Evolutionary conservation across 2,888 invertebrate species (phyloP).

Genomic region (Phania funesta): DNA sequence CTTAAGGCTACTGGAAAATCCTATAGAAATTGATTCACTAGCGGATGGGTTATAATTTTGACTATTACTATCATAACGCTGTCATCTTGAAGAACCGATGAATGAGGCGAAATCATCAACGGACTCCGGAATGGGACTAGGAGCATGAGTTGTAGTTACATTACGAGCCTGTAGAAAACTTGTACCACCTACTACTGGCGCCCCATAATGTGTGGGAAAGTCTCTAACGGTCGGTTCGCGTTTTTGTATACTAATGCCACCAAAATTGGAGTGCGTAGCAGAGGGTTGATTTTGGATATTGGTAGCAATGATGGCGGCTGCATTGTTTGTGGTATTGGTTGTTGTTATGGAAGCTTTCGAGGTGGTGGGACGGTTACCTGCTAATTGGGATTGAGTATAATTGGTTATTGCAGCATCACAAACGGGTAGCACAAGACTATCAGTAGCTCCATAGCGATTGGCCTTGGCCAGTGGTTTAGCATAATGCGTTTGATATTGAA

Average conservation of each 20-base stretch:
- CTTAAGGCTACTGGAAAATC: conserved; percentile 76
- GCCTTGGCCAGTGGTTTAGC: conserved; percentile 71
- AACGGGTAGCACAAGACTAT: conserved; percentile 72
- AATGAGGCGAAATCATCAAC: conserved; percentile 75
- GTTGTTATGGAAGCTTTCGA: conserved; percentile 74
- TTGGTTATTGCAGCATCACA: conserved; percentile 67
- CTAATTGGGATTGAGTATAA: conserved; percentile 70
- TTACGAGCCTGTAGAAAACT: conserved; percentile 74
- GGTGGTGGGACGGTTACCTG: conserved; percentile 64
- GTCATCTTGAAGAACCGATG: conserved; percentile 75
- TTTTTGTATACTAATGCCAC: conserved; percentile 70
- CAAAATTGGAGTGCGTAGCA: conserved; percentile 66
- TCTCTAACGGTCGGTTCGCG: conserved; percentile 71
- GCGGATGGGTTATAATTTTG: conserved; percentile 73
- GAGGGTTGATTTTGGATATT: conserved; percentile 44
- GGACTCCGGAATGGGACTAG: conserved; percentile 75
- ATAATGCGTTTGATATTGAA: conserved; percentile 65
- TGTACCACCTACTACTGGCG: conserved; percentile 70
- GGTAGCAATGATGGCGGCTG: conserved; percentile 40
- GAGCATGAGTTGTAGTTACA: conserved; percentile 68
- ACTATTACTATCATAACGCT: conserved; percentile 73
- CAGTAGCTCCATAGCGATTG: conserved; percentile 76
- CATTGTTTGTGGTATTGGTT: conserved; percentile 64
- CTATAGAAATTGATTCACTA: conserved; percentile 76
- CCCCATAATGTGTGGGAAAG: conserved; percentile 71